These are phyloP conservation scores for Hirtodrosophila histrioides DNA, from an alignment of 2,888 invertebrate genomes.

Conservation along the genomic window DNA sequence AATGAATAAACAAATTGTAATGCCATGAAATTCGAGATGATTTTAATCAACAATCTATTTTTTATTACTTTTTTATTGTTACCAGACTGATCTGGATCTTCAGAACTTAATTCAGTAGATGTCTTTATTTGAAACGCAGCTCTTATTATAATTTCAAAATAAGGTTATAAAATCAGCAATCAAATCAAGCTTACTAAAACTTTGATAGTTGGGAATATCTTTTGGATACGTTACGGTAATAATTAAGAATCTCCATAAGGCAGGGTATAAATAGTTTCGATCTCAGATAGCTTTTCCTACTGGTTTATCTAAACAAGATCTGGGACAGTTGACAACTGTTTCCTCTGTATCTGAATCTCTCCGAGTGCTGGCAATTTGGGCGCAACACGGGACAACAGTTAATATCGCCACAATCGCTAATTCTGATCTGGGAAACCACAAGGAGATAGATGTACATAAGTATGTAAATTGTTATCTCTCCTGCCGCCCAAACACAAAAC, in stretches of 20 bases:
- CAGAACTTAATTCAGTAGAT: too few species aligned
- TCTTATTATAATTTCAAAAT: too few species aligned
- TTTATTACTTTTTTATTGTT: too few species aligned
- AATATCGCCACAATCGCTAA: constrained; percentile 66
- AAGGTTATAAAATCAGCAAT: too few species aligned
- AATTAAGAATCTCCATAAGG: constrained; percentile 5
- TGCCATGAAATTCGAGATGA: too few species aligned
- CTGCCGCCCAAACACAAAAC: constrained; percentile 76
- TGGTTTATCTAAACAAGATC: constrained; percentile 36
- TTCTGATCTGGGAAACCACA: constrained; percentile 69
- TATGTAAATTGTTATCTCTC: constrained; percentile 45
- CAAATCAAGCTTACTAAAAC: too few species aligned
- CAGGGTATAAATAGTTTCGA: constrained; percentile 15
- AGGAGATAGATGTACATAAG: constrained; percentile 65
- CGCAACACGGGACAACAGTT: constrained; percentile 37
- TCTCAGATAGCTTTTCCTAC: constrained; percentile 6
- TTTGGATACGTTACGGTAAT: too few species aligned
- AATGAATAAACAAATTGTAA: too few species aligned
- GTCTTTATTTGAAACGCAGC: too few species aligned
- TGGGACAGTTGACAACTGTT: constrained; percentile 57
- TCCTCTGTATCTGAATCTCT: constrained; percentile 33
- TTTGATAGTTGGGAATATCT: too few species aligned
- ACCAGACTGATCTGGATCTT: too few species aligned
- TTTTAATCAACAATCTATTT: too few species aligned
- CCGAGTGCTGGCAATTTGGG: neutral